phyloP scores from a whole-genome alignment of 92 coral and sea anemone genomes.

The Galaxea fascicularis region DNA sequence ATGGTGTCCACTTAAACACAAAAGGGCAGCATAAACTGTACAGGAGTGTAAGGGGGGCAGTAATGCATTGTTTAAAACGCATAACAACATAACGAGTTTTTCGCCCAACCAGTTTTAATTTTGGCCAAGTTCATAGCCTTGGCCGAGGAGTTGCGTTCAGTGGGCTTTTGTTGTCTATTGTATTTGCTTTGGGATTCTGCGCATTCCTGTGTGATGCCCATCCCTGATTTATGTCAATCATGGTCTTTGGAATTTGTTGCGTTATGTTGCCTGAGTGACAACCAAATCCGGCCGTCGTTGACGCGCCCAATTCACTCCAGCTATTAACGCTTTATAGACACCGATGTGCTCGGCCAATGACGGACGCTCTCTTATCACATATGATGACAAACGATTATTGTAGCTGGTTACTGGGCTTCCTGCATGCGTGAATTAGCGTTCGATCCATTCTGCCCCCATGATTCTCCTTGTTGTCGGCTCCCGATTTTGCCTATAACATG shows the following conservation, averaged over 20 bases:
- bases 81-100: not conserved
- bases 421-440: not conserved
- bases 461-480: no score
- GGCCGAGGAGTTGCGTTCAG: no score
- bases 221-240: not conserved
- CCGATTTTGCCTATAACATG: not conserved
- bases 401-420: not conserved
- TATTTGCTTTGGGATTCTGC: slow-evolving; percentile 25
- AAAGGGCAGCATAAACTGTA: no score
- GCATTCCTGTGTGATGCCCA: not conserved
- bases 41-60: no score
- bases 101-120: no score
- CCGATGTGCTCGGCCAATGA: not conserved
- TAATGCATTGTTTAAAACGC: not conserved
- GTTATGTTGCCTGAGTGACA: slow-evolving; percentile 28
- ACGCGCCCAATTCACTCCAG: not conserved
- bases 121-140: no score
- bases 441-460: no score
- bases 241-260: slow-evolving; percentile 27
- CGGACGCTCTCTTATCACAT: not conserved
- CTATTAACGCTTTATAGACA: not conserved
- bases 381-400: no score
- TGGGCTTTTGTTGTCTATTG: no score
- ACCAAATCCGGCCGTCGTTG: not conserved
- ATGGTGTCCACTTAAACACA: no score